phyloP scores from a whole-genome alignment of 2,797 vertebrate genomes.

The Sebastes vulpes region DNA sequence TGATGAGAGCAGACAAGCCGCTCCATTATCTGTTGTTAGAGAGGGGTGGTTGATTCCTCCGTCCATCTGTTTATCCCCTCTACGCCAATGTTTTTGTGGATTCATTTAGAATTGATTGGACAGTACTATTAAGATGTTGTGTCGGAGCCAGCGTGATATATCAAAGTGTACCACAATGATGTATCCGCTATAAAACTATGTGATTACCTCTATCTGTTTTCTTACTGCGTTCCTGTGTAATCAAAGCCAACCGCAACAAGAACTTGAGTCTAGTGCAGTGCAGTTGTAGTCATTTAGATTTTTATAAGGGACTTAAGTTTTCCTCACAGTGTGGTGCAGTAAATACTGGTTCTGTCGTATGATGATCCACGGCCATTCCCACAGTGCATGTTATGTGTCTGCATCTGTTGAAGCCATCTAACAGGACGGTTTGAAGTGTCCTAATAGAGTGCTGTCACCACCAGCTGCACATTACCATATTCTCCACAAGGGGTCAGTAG shows the following conservation, averaged over 20 bases:
- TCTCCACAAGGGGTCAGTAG: slow-evolving; percentile 77
- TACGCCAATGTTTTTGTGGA: not conserved
- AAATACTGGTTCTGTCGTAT: not conserved
- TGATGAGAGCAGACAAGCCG: slow-evolving; percentile 8
- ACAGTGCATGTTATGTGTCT: not conserved
- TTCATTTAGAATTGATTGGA: slow-evolving; percentile 9
- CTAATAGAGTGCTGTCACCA: not conserved
- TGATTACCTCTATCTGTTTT: not conserved
- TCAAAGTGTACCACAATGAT: not conserved
- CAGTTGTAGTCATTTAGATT: not conserved
- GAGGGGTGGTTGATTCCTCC: slow-evolving; percentile 1
- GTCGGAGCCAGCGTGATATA: not conserved
- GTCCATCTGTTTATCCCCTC: slow-evolving; percentile 12
- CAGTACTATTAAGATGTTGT: not conserved
- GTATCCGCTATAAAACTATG: not conserved
- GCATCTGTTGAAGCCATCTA: not conserved
- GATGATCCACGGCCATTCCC: not conserved
- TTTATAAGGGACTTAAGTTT: not conserved
- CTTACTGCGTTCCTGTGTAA: not conserved
- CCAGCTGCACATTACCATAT: slow-evolving; percentile 22
- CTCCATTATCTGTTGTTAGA: slow-evolving; percentile 13
- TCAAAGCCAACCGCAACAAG: not conserved
- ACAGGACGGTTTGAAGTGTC: not conserved
- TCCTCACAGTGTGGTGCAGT: not conserved
- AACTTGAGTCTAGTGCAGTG: not conserved